Evolutionary conservation across 92 coral and sea anemone genomes (phyloP).

Genomic region (Parazoanthus darwini): DNA sequence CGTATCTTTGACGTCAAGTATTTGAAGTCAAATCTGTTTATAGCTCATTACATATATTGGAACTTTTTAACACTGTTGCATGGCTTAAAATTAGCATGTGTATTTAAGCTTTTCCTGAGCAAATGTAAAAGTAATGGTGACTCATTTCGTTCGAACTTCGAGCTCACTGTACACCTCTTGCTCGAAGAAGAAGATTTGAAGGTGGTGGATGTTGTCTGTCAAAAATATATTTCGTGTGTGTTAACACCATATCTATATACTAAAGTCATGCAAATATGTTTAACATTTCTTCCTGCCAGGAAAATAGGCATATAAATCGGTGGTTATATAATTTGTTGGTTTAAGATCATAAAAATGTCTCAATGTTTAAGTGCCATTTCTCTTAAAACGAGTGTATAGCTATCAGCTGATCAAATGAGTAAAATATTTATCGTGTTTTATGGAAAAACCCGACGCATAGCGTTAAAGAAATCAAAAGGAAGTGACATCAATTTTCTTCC

Average conservation of each 20-base stretch:
- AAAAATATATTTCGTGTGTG: too few relatives aligned
- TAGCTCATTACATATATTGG: slow-evolving; percentile 22
- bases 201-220: too few relatives aligned
- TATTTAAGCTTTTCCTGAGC: neutral
- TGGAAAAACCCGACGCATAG: neutral
- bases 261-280: too few relatives aligned
- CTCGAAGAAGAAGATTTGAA: too few relatives aligned
- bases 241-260: too few relatives aligned
- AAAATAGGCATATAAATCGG: too few relatives aligned
- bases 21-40: neutral
- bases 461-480: neutral
- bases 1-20: slow-evolving; percentile 17
- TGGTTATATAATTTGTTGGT: neutral
- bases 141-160: too few relatives aligned
- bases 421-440: neutral
- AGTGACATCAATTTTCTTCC: too few relatives aligned
- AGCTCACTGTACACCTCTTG: too few relatives aligned
- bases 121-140: too few relatives aligned
- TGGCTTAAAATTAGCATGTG: neutral
- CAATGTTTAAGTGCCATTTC: neutral
- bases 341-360: neutral
- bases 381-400: neutral
- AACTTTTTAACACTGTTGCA: neutral
- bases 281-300: too few relatives aligned
- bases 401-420: slow-evolving; percentile 12